A percentile compares a stretch with the other conserved stretches of the same genome.
phyloP scores from a whole-genome alignment of 2,888 invertebrate genomes.

The Rhyacophila evoluta region DNA sequence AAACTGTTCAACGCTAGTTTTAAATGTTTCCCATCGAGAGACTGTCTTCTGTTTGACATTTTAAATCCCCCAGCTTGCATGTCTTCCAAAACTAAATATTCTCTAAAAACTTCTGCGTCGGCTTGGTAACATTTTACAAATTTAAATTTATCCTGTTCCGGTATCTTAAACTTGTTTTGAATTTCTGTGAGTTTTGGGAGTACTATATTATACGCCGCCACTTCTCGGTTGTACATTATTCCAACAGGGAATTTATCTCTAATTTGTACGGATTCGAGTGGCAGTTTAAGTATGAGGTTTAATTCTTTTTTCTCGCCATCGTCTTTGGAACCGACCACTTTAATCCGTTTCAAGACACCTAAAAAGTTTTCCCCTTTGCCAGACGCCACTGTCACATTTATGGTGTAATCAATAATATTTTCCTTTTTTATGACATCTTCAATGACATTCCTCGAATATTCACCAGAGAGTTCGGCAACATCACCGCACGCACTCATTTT shows the following conservation, averaged over 20 bases:
- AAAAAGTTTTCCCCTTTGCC: conserved; percentile 47
- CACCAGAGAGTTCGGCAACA: conserved; percentile 29
- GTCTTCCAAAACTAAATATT: conserved; percentile 42
- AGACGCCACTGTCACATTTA: neutral
- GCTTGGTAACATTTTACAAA: conserved; percentile 36
- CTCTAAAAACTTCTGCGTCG: conserved; percentile 20
- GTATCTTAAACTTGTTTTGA: conserved; percentile 31
- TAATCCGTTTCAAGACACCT: conserved; percentile 34
- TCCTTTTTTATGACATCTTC: conserved; percentile 15
- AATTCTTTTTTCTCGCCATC: conserved; percentile 1
- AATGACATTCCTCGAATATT: neutral
- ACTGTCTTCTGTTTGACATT: conserved; percentile 22
- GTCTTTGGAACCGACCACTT: conserved; percentile 12
- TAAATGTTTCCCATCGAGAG: conserved; percentile 37
- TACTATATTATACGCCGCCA: conserved; percentile 41
- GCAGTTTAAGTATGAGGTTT: conserved; percentile 35
- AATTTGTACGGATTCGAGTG: neutral
- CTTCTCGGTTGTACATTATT: conserved; percentile 39
- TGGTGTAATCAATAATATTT: conserved; percentile 23
- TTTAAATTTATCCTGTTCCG: conserved; percentile 21
- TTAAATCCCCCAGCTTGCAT: conserved; percentile 32
- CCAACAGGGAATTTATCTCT: conserved; percentile 35
- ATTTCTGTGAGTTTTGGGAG: conserved; percentile 27
- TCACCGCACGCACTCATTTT: conserved; percentile 11
- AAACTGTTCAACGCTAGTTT: conserved; percentile 26